Conservation (phyloP, 2,888 invertebrate genomes). For the Chrysopilus asiliformis region DNA sequence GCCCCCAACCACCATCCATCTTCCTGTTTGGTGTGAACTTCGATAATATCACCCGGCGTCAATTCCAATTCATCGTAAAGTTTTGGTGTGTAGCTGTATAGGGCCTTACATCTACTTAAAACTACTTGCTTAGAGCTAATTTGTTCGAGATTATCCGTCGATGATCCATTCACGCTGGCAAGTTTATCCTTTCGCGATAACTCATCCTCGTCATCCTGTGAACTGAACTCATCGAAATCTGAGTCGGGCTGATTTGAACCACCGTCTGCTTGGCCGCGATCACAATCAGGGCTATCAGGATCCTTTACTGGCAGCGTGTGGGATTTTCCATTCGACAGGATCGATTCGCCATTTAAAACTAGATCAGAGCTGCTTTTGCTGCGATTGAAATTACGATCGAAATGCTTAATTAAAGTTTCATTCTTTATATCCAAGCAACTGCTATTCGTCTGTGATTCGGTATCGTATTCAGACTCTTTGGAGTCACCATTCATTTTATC, state of each 20-base stretch:
- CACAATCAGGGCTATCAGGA: constrained; percentile 23
- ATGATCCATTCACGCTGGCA: too few relatives aligned
- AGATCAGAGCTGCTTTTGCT: constrained; percentile 35
- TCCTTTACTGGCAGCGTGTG: constrained; percentile 11
- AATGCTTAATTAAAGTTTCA: constrained; percentile 22
- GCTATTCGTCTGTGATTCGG: constrained; percentile 15
- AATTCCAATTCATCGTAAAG: constrained; percentile 75
- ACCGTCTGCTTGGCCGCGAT: constrained; percentile 48
- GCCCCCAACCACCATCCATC: constrained; percentile 95
- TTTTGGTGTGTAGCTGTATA: constrained; percentile 79
- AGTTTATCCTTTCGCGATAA: constrained; percentile 28
- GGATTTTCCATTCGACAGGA: constrained; percentile 9
- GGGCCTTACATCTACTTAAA: constrained; percentile 65
- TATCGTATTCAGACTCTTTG: constrained; percentile 16
- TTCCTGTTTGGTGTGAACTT: constrained; percentile 78
- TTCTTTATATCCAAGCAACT: constrained; percentile 28
- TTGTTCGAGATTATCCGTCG: constrained; percentile 1
- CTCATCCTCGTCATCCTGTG: constrained; percentile 53
- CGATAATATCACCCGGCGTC: constrained; percentile 67
- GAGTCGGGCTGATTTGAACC: constrained; percentile 78
- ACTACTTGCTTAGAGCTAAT: constrained; percentile 15
- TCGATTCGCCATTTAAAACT: constrained; percentile 3
- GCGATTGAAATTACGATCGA: constrained; percentile 23
- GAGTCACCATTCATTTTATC: constrained; percentile 22
- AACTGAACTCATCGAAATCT: constrained; percentile 75